Percentiles rank a stretch among this genome's conserved stretches.
Conservation (phyloP, 2,113 vertebrate genomes). For the Oplegnathus fasciatus region DNA sequence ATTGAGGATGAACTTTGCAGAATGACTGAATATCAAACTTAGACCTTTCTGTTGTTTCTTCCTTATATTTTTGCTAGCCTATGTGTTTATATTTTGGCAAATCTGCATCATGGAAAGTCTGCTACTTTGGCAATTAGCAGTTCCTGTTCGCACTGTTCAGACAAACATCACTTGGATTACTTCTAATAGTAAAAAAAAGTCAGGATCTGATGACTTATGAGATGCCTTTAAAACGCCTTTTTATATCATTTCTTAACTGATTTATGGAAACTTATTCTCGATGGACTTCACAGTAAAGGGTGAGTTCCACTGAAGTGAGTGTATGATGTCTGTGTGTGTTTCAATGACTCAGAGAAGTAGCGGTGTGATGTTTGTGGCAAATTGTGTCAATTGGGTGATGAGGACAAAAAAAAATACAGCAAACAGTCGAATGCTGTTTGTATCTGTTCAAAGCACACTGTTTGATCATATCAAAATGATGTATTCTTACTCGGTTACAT, state of each 20-base stretch:
- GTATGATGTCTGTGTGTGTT: not conserved
- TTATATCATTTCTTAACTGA: not conserved
- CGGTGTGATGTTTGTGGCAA: not conserved
- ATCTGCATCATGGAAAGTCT: not conserved
- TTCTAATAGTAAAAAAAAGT: not conserved
- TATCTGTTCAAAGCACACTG: not conserved
- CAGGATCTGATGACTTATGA: not conserved
- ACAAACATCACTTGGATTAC: not conserved
- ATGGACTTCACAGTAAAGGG: not conserved
- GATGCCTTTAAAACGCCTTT: not conserved
- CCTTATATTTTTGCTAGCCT: not conserved
- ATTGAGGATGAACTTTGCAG: not conserved
- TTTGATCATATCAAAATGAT: not conserved
- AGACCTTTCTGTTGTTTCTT: not conserved
- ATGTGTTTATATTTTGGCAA: not conserved
- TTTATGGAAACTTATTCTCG: not conserved
- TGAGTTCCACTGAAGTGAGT: not conserved
- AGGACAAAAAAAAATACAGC: not conserved
- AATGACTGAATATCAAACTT: not conserved
- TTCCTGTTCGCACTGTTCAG: not conserved
- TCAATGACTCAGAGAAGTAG: not conserved
- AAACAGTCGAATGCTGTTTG: not conserved
- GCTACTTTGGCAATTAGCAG: not conserved
- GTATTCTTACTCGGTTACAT: not conserved
- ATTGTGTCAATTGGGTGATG: not conserved